Evolutionary conservation across 2,113 vertebrate species (phyloP).

Genomic region (Charadrius vociferus): DNA sequence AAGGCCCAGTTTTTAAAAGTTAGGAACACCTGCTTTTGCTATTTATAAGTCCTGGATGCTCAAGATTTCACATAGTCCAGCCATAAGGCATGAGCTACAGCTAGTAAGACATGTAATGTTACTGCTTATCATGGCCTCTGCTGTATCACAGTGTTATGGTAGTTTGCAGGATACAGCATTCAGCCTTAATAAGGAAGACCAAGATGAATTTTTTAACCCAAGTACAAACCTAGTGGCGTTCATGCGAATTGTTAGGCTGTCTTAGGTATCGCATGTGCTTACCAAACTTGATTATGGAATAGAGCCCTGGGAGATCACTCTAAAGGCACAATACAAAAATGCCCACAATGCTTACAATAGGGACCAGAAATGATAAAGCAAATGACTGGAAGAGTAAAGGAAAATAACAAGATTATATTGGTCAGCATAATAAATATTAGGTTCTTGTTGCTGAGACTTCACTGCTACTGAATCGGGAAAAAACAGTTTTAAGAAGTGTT

Average conservation of each 20-base stretch:
- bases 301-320: neutral
- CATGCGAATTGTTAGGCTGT: neutral
- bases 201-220: neutral
- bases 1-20: rapidly evolving
- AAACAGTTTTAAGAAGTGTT: neutral
- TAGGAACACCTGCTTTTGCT: rapidly evolving
- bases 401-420: neutral
- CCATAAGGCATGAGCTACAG: neutral
- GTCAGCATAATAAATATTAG: neutral
- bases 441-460: neutral
- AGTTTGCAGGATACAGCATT: neutral
- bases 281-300: neutral
- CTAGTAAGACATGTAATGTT: neutral
- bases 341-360: neutral
- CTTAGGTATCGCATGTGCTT: neutral
- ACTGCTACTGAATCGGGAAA: neutral
- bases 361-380: neutral
- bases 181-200: neutral
- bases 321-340: neutral
- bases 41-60: neutral
- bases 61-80: neutral
- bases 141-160: rapidly evolving
- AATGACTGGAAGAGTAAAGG: neutral
- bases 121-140: neutral
- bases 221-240: neutral